Base-by-base conservation (phyloP, 2,113 vertebrate species). In the Delphinapterus leucas region DNA sequence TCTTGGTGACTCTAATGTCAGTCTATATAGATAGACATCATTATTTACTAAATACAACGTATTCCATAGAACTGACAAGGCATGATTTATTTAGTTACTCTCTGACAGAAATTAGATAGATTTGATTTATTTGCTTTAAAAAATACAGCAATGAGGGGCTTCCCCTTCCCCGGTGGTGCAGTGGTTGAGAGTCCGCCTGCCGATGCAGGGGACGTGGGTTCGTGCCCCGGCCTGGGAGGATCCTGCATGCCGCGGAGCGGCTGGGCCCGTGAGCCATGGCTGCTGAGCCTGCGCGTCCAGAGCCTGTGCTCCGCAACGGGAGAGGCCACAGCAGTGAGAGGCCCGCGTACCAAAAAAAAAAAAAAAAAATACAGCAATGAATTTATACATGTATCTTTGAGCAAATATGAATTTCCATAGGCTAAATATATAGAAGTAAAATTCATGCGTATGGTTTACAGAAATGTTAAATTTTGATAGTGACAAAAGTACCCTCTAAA, bases 71-170 rank as follows among this genome's bases (percentile, higher is more conserved):
- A 60, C 14, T 95, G 33, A 47, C 1, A 84, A 25, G 15, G 44
- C 25, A 81, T 63, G 8, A 53, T 90, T 76, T 76, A 65, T 63
- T 91, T 88, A 80, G 7, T 49, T 95, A 77, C 17, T 85, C 21
- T 94, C 20, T 85, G 36, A 58, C 20, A 91, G 65, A 71, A 90
- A 88, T 93, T 81, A 92, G 68, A 87, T 63, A 83, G 53, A 38
- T 31, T 81, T 92, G 26, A 91, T 41, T 80, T 82, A 65, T 90
- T 90, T 92, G 33, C 28, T 92, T 95, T 93, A 58, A 88, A 81
- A 53, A 87, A 86, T 61, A 26, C 6, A 44, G 4, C 4, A 79
- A 23, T 77, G 14, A 88, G 41, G 41, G 41, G 41, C 41, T 41
- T 41, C 41, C 41, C 41, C 41, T 41, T 41, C 41, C 41, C 41